These are phyloP conservation scores for Malurus cyaneus DNA, from an alignment of 2,113 vertebrate genomes.

Conservation along the genomic window DNA sequence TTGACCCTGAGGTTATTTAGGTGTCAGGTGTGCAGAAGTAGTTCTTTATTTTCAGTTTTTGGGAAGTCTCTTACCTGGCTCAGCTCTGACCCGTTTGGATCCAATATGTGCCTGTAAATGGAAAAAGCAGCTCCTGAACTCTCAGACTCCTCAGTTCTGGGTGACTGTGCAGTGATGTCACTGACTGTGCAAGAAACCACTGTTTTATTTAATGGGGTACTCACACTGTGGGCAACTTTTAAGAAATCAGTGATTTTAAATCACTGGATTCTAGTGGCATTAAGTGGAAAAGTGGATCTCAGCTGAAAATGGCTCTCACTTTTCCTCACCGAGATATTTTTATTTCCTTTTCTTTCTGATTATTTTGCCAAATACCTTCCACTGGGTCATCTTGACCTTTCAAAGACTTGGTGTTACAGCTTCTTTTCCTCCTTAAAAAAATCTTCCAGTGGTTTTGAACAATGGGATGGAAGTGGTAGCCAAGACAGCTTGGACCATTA, in stretches of 20 bases:
- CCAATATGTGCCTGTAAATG: rapidly evolving
- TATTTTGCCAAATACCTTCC: not conserved
- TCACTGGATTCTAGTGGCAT: not conserved
- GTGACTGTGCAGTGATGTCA: rapidly evolving
- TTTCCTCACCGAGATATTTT: not conserved
- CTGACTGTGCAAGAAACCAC: not conserved
- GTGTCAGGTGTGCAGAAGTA: not conserved
- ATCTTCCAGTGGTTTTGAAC: conserved; percentile 7
- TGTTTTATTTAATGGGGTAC: not conserved
- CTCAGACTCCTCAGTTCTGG: not conserved
- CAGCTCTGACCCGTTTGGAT: not conserved
- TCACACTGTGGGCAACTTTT: not conserved
- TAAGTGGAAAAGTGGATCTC: not conserved
- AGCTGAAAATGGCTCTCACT: not conserved
- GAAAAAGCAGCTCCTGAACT: not conserved
- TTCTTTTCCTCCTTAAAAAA: conserved; percentile 15
- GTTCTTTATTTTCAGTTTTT: not conserved
- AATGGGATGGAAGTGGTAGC: not conserved
- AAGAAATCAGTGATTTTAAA: not conserved
- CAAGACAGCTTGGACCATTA: not conserved
- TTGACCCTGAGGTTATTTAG: not conserved
- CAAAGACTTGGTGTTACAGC: not conserved
- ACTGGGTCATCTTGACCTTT: not conserved
- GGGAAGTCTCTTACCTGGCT: not conserved
- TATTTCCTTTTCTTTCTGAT: not conserved